Percentiles rank a stretch among this genome's conserved stretches.
phyloP scores from a whole-genome alignment of 2,888 invertebrate genomes.

The Slavum lentiscoides region DNA sequence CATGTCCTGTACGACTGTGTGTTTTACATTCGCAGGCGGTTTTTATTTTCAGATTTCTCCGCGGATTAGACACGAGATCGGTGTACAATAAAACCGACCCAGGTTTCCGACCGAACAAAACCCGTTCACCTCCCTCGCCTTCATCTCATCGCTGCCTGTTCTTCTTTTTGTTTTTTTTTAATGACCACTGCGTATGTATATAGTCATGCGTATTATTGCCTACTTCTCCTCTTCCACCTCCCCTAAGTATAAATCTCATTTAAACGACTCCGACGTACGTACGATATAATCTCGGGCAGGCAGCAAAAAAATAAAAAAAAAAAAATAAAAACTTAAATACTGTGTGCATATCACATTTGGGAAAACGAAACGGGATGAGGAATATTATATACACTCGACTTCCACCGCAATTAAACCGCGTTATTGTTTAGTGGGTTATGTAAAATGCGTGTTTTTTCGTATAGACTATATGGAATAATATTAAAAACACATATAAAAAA shows the following conservation, averaged over 20 bases:
- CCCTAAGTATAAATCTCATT: slow-evolving; percentile 14
- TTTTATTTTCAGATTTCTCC: slow-evolving; percentile 39
- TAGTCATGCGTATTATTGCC: neutral
- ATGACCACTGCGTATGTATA: slow-evolving; percentile 6
- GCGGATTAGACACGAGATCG: slow-evolving; percentile 21
- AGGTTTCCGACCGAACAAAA: slow-evolving; percentile 19
- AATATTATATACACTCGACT: neutral
- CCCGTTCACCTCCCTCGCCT: neutral
- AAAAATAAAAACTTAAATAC: neutral
- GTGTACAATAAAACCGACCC: slow-evolving; percentile 26
- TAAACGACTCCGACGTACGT: slow-evolving; percentile 10
- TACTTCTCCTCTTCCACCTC: too few species aligned
- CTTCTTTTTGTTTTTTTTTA: slow-evolving; percentile 16
- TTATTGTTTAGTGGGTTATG: too few species aligned
- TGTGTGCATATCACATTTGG: too few species aligned
- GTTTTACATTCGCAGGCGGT: neutral
- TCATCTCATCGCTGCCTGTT: neutral
- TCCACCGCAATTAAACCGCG: too few species aligned
- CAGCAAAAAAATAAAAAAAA: neutral
- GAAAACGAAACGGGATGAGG: neutral
- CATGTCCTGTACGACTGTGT: neutral
- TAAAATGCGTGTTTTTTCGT: too few species aligned
- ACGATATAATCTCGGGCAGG: slow-evolving; percentile 3
- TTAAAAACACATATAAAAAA: too few species aligned
- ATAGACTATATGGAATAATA: too few species aligned